These are phyloP conservation scores for Globia sparganii DNA, from an alignment of 2,888 invertebrate species.

Conservation along the genomic window DNA sequence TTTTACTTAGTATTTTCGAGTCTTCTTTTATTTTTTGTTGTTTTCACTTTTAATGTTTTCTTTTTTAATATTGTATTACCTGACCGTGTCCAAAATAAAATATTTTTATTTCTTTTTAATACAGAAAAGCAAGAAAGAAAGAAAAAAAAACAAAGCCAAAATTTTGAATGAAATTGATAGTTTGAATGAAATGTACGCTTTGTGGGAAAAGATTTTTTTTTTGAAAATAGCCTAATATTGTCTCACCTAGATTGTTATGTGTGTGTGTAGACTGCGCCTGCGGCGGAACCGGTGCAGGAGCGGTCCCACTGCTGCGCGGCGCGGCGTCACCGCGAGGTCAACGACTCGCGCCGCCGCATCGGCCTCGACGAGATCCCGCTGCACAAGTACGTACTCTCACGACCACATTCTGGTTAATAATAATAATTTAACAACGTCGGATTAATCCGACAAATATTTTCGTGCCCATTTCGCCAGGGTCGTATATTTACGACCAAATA, in stretches of 20 bases:
- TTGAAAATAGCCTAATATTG: not conserved
- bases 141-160: too few relatives aligned
- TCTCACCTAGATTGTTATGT: not conserved
- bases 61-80: not conserved
- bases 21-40: too few relatives aligned
- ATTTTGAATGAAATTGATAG: not conserved
- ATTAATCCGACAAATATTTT: too few relatives aligned
- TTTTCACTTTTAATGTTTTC: too few relatives aligned
- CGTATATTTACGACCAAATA: too few relatives aligned
- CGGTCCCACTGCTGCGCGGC: constrained; percentile 40
- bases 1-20: too few relatives aligned
- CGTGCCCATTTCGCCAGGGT: too few relatives aligned
- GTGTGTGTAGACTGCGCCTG: not conserved
- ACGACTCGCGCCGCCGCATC: constrained; percentile 44
- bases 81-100: not conserved
- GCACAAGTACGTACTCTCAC: constrained; percentile 35
- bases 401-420: not conserved
- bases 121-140: too few relatives aligned
- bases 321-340: constrained; percentile 45
- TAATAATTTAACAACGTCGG: too few relatives aligned
- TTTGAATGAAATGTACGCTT: not conserved
- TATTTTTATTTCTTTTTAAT: not conserved
- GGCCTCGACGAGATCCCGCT: constrained; percentile 17
- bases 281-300: not conserved
- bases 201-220: not conserved